Percentiles rank a stretch among this genome's conserved stretches.
Evolutionary conservation across 2,113 vertebrate species (phyloP).

Genomic region (Erpornis zantholeuca): DNA sequence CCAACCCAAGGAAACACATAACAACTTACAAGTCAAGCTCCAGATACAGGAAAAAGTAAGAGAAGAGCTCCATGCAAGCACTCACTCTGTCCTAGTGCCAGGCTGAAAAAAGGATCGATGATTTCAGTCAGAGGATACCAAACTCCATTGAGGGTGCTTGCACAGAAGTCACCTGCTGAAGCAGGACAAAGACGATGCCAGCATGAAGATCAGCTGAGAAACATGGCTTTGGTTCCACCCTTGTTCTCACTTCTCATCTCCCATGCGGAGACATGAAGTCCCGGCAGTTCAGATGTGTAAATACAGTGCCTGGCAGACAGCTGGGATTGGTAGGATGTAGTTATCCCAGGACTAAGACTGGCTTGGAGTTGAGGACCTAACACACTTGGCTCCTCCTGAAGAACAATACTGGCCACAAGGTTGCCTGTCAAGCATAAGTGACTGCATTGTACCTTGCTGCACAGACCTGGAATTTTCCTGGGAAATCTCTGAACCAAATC

Average conservation of each 20-base stretch:
- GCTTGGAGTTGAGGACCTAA: background rate
- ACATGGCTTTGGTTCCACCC: background rate
- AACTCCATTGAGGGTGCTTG: background rate
- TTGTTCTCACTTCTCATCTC: background rate
- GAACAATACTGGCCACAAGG: background rate
- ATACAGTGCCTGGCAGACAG: background rate
- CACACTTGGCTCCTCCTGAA: background rate
- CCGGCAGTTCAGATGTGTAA: background rate
- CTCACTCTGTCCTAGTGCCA: background rate
- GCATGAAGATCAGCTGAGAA: background rate
- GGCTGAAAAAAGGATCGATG: background rate
- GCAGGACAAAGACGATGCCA: background rate
- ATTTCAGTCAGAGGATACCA: background rate
- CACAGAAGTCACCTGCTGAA: background rate
- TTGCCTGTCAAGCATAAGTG: background rate
- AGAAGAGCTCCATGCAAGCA: background rate
- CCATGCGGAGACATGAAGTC: background rate
- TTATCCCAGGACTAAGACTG: background rate
- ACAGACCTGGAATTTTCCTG: background rate
- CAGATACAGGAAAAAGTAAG: background rate
- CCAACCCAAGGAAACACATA: background rate
- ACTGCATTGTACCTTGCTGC: background rate
- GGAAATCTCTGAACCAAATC: background rate
- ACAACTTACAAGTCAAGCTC: background rate
- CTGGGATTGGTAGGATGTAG: background rate